Evolutionary conservation across 2,797 vertebrate species (phyloP).

Genomic region (Phrynocephalus guinanensis): DNA sequence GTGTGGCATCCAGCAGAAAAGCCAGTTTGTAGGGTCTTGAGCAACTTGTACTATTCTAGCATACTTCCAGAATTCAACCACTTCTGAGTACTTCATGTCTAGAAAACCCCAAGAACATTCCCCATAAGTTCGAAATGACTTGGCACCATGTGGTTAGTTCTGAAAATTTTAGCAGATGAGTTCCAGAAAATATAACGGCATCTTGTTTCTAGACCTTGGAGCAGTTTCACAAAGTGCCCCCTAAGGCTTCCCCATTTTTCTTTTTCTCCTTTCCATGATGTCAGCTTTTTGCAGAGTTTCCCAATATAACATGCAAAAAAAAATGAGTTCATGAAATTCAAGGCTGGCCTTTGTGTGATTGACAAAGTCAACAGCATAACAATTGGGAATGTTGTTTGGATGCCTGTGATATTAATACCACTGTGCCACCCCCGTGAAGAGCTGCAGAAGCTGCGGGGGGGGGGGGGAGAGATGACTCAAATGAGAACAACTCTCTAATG

Average conservation of each 20-base stretch:
- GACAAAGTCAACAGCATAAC: slow-evolving; percentile 72
- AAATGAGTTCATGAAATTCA: slow-evolving; percentile 42
- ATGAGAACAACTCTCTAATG: slow-evolving; percentile 71
- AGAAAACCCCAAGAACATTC: no score
- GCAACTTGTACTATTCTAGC: no score
- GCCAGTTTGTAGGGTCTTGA: no score
- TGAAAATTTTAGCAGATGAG: no score
- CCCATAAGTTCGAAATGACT: no score
- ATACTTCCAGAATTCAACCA: no score
- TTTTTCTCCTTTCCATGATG: slow-evolving; percentile 60
- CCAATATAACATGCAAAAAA: slow-evolving; percentile 58
- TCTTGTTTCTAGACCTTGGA: neutral
- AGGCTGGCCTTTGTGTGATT: slow-evolving; percentile 66
- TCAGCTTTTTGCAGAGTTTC: slow-evolving; percentile 55
- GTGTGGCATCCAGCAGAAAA: no score
- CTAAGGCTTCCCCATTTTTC: slow-evolving; percentile 47
- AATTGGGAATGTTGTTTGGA: slow-evolving; percentile 72
- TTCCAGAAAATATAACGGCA: neutral
- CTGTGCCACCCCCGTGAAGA: slow-evolving; percentile 64
- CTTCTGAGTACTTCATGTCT: no score
- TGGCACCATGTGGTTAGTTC: no score
- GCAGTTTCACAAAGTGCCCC: neutral
- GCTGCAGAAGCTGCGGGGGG: slow-evolving; percentile 45
- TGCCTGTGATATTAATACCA: slow-evolving; percentile 74
- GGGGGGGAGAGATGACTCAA: slow-evolving; percentile 64